A percentile compares a stretch with the other conserved stretches of the same genome.
Conservation (phyloP, 2,113 vertebrate genomes). For the Gavialis gangeticus region DNA sequence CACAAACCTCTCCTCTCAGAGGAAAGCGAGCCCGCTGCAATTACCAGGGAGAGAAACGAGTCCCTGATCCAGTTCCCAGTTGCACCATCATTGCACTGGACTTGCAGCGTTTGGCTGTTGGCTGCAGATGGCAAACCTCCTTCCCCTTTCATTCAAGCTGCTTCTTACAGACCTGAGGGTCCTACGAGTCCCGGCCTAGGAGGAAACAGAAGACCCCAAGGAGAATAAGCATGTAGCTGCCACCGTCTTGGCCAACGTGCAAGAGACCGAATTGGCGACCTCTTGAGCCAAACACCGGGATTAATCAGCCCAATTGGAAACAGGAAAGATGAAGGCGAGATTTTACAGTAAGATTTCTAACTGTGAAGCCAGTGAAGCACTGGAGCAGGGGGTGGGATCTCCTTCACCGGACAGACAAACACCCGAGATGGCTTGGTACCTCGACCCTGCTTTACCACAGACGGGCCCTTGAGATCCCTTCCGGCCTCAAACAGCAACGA, state of each 20-base stretch:
- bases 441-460: too few relatives aligned
- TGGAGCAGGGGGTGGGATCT: too few relatives aligned
- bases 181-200: background rate
- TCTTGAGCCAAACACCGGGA: background rate
- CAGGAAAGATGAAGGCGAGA: too few relatives aligned
- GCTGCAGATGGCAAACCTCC: background rate
- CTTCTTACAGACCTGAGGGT: background rate
- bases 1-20: background rate
- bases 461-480: too few relatives aligned
- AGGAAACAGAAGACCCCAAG: background rate
- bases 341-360: too few relatives aligned
- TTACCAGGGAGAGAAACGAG: background rate
- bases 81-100: background rate
- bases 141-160: background rate
- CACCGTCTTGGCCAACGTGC: background rate
- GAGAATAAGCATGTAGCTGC: too few relatives aligned
- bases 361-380: too few relatives aligned
- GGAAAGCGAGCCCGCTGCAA: background rate
- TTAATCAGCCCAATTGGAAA: background rate
- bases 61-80: background rate
- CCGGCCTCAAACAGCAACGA: background rate
- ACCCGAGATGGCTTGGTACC: too few relatives aligned
- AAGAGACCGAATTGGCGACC: background rate
- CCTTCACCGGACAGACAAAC: too few relatives aligned
- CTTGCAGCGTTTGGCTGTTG: background rate